Base-by-base conservation (phyloP, 2,888 invertebrate genomes). In the Ypsolopha scabrella region DNA sequence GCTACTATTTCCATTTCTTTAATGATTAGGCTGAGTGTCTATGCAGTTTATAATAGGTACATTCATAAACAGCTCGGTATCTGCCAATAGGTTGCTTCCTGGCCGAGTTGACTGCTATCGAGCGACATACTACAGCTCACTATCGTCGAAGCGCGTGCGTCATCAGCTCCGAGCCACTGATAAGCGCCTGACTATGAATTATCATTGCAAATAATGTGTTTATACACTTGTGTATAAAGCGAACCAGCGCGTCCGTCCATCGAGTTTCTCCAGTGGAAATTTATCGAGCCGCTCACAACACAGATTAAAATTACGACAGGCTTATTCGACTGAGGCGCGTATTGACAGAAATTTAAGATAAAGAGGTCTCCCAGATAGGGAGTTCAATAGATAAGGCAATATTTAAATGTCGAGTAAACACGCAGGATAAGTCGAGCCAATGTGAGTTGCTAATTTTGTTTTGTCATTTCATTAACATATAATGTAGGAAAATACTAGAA, bases 201-300 rank as follows among this genome's bases (percentile, higher is more conserved):
- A 85, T 85, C 83, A 85, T 82, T 82, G 83, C 85, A 82, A 85
- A 86, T 85, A 80, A 77, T 75, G 65, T 80, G 72, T 76, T 76
- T 77, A 73, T 75, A 78, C 70, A 75, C 75, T 70, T 67, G 65
- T 74, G 74, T 77, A 37, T 47, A 13, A 47, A 37, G 14, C 67
- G 73, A 66, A 64, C 64, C 61, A 60, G 61, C 67, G 64, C 63
- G 63, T 58, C 61, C 49, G 45, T 24, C 48, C 52, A 65, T 67
- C 65, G 70, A 79, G 75, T 73, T 75, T 74, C 70, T 74, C 69
- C 63, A 64, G 63, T 67, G 62, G 65, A 68, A 67, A 65, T 69
- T 24, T 70, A 75, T 73, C 66, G 62, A 58, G 65, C 64, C 67
- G 61, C 60, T 60, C 65, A 67, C 62, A 60, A 64, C 64, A 67